Percentiles rank a stretch among this genome's conserved stretches.
Evolutionary conservation across 1,140 invertebrate genomes (phyloP).

Genomic region (Diabrotica undecimpunctata): DNA sequence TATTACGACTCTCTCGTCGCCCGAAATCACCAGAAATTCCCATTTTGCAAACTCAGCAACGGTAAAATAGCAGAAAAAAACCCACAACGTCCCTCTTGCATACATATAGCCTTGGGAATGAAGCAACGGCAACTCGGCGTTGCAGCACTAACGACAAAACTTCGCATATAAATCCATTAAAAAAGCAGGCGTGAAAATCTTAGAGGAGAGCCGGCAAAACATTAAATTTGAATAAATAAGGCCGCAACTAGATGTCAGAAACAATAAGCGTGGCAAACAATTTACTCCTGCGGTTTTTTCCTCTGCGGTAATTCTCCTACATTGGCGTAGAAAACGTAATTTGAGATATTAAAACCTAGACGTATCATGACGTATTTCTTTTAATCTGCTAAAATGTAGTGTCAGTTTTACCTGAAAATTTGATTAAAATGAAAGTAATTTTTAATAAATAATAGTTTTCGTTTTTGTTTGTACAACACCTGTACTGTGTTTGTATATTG

Average conservation of each 20-base stretch:
- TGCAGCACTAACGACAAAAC: conserved; percentile 10
- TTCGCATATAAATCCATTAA: conserved; percentile 19
- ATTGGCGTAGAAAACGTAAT: neutral
- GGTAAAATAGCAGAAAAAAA: neutral
- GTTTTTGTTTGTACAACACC: too few relatives aligned
- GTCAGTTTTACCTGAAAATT: too few relatives aligned
- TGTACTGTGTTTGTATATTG: too few relatives aligned
- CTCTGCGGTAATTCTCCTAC: neutral
- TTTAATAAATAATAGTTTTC: too few relatives aligned
- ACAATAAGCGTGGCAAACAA: conserved; percentile 17
- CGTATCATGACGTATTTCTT: too few relatives aligned
- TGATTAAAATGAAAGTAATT: too few relatives aligned
- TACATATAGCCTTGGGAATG: neutral
- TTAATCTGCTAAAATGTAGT: too few relatives aligned
- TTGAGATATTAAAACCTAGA: too few relatives aligned
- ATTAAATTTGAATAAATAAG: conserved; percentile 21
- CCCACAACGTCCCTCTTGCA: neutral
- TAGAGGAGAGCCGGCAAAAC: conserved; percentile 15
- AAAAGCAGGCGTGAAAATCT: conserved; percentile 17
- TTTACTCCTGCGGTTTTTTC: conserved; percentile 15
- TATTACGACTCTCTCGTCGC: neutral
- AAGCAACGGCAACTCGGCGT: neutral
- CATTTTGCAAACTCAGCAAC: neutral
- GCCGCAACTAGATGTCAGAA: conserved; percentile 15
- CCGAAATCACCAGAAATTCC: neutral